Evolutionary conservation across 1,140 invertebrate genomes (phyloP).

Genomic region (Teleogryllus occipitalis): DNA sequence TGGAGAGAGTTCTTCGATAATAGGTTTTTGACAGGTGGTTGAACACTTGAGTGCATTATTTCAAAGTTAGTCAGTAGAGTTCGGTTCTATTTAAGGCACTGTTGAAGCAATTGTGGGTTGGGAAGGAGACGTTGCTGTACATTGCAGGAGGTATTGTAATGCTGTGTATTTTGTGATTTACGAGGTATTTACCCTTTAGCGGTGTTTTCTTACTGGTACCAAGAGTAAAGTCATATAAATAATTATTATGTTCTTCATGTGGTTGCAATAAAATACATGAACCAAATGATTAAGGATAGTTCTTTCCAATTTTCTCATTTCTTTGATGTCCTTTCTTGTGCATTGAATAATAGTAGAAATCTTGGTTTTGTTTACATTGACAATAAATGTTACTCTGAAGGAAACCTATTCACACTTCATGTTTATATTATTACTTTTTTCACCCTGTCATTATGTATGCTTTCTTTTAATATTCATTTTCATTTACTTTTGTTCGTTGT

Average conservation of each 20-base stretch:
- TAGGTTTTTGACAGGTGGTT: not conserved
- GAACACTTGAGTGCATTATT: not conserved
- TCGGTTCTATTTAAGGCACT: not conserved
- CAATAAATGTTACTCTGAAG: not conserved
- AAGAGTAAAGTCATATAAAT: not conserved
- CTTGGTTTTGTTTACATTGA: not conserved
- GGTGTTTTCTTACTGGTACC: not conserved
- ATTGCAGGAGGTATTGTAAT: not conserved
- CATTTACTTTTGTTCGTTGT: not conserved
- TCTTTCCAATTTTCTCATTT: not conserved
- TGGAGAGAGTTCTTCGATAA: not conserved
- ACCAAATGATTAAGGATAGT: constrained; percentile 5
- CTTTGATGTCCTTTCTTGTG: not conserved
- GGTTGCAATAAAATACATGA: not conserved
- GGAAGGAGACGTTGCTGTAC: not conserved
- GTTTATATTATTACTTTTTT: not conserved
- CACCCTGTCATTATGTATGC: not conserved
- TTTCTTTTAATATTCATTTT: not conserved
- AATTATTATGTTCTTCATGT: not conserved
- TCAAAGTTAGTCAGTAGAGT: not conserved
- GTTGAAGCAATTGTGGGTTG: not conserved
- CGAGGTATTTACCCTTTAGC: not conserved
- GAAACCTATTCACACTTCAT: not conserved
- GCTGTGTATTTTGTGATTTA: not conserved
- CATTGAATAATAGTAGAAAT: not conserved